A percentile compares a stretch with the other conserved stretches of the same genome.
Evolutionary conservation across 2,888 invertebrate genomes (phyloP).

Genomic region (Tetropium fuscum): DNA sequence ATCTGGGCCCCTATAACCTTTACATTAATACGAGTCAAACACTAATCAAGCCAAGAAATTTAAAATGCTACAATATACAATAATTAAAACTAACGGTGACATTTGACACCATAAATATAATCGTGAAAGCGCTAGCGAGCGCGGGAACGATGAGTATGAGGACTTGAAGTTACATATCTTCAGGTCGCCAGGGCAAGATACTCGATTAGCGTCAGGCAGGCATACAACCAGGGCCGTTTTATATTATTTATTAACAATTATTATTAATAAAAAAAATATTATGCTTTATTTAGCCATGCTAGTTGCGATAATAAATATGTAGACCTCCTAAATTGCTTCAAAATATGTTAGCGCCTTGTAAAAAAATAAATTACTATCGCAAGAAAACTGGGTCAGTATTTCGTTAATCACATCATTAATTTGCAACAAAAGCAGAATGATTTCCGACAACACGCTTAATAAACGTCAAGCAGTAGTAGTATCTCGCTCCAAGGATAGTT

Average conservation of each 20-base stretch:
- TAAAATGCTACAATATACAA: conserved; percentile 45
- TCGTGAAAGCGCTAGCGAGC: conserved; percentile 38
- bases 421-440: conserved; percentile 19
- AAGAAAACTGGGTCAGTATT: conserved; percentile 21
- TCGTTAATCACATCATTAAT: conserved; percentile 16
- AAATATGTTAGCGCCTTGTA: conserved; percentile 1
- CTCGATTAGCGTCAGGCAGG: too few species aligned
- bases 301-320: background rate
- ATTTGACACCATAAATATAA: conserved; percentile 49
- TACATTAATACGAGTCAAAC: conserved; percentile 59
- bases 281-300: background rate
- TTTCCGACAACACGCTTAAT: conserved; percentile 9
- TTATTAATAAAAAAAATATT: conserved; percentile 13
- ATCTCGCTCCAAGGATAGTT: conserved; percentile 5
- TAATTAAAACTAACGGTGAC: conserved; percentile 51
- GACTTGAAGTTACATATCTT: conserved; percentile 14
- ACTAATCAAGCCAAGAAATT: conserved; percentile 50
- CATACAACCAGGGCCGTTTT: too few species aligned
- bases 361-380: conserved; percentile 11
- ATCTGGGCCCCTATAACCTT: conserved; percentile 56
- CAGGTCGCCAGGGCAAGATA: conserved; percentile 23
- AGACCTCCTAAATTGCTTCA: background rate
- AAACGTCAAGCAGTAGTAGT: conserved; percentile 8
- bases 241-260: too few species aligned
- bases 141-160: conserved; percentile 23